Conservation (phyloP, 2,888 invertebrate species). For the Stenoptilia bipunctidactyla region DNA sequence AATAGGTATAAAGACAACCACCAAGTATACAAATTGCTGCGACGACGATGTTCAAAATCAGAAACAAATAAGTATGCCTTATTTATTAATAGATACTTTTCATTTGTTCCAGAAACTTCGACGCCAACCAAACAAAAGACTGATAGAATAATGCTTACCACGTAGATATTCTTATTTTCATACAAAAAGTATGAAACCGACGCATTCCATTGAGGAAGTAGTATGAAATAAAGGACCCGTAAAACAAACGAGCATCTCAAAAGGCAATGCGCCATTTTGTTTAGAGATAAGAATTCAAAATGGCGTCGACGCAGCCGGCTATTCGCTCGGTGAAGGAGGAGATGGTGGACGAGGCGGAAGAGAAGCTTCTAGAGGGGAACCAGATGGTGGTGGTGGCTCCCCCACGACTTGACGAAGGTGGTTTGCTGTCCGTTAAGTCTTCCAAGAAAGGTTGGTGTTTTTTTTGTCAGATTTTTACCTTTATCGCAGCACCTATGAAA, state of each 20-base stretch:
- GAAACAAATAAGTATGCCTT: no score
- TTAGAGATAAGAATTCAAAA: slow-evolving; percentile 25
- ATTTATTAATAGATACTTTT: neutral
- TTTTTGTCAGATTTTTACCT: no score
- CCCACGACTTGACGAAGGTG: slow-evolving; percentile 21
- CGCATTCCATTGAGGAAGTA: slow-evolving; percentile 18
- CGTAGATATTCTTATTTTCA: slow-evolving; percentile 20
- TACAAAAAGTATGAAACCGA: slow-evolving; percentile 13
- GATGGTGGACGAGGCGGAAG: slow-evolving; percentile 41
- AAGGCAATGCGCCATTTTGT: neutral
- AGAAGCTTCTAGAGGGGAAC: slow-evolving; percentile 38
- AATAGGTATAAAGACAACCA: no score
- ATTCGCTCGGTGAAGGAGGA: slow-evolving; percentile 30
- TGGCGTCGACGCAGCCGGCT: slow-evolving; percentile 35
- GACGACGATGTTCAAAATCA: no score
- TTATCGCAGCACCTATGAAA: no score
- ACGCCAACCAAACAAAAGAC: slow-evolving; percentile 35
- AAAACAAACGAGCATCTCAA: neutral
- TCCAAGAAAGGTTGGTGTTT: slow-evolving; percentile 60
- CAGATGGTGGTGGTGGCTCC: slow-evolving; percentile 30
- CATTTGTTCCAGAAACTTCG: slow-evolving; percentile 24
- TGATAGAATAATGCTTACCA: slow-evolving; percentile 24
- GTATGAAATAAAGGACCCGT: neutral
- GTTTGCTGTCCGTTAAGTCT: slow-evolving; percentile 36
- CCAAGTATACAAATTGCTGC: no score